Base-by-base conservation (phyloP, 2,797 vertebrate genomes). In the Erethizon dorsatum region DNA sequence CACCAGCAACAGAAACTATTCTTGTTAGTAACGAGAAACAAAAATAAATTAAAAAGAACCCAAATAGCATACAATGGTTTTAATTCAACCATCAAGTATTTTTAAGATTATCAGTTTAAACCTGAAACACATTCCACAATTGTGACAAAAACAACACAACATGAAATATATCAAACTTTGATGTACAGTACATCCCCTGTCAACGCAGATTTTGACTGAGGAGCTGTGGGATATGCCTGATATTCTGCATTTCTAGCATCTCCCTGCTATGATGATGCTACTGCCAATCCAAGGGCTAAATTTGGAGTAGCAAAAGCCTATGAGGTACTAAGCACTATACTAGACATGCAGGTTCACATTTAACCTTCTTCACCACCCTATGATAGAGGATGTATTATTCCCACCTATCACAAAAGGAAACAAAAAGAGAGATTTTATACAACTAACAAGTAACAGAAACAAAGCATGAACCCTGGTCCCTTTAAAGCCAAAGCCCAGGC, bases 1-100 rank as follows among this genome's bases (percentile, higher is more conserved):
- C 54, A 78, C 57, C n/a, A 89, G 63, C 56, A 90, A 79, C 31
- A 97, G 33, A 89, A 90, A 97, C n/a, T 56, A 89, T 2, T 86
- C 41, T 15, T 50, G 3, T 56, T 89, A 92, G 12, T 84, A 67
- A 87, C 6, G 1, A 93, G 57, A 22, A 79, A 89, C 22, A 50
- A 73, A 90, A 63, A 89, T 26, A 77, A 95, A 75, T 17, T 50
- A 61, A 13, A 83, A 54, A 59, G 24, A 61, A 61, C 22, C 59
- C 4, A 90, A 96, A 69, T 7, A 41, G 1, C 33, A 83, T 65
- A 56, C 65, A 80, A 41, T 56, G 15, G 20, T 80, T 86, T 82
- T 91, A 41, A 93, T 93, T 93, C 69, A 95, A 71, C 14, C 2
- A n/a, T 33, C 3, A 54, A 47, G 20, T 59, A 31, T 92, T 79